Evolutionary conservation across 2,113 vertebrate genomes (phyloP), one percentile per base, ranked within the genome.

Genomic region (Mesocricetus auratus): DNA sequence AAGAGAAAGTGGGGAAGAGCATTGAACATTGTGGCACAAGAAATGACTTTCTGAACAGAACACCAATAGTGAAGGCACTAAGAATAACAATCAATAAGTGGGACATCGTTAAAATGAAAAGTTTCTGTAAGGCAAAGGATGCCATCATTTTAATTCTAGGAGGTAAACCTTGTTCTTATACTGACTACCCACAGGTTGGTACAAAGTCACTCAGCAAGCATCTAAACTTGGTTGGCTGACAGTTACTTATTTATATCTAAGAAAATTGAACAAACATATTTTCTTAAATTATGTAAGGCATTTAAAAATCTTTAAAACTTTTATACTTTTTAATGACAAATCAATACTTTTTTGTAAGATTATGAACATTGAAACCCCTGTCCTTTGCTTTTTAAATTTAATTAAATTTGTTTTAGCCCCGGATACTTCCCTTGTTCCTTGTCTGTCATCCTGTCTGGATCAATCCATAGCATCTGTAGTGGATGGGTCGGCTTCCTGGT

Each of bases 391-490:
- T 42, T 17, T 36, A 19, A 31, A 11, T 39, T 50, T 45, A 45
- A 22, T 64, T 11, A 83, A 69, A n/a, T 86, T 9, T 29, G 9
- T 64, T 91, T 47, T 42, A 45, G 8, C n/a, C n/a, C 66, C 88
- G 68, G 21, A 26, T 69, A 24, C 68, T 90, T 75, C 26, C 33
- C 29, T 36, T 77, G 39, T 11, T 79, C 4, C 13, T 69, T 42
- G 50, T 97, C 58, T 50, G 3, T 94, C 77, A 74, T 89, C 10
- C 60, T 91, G 47, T 93, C 77, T 19, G 56, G n/a, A 87, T 95
- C 86, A 88, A 36, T n/a, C 15, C 13, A 79, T 7, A 6, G 31
- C 33, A 29, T 62, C 47, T 85, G 22, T 96, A 75, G 58, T 77
- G 90, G 42, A 81, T 77, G 81, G 10, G 31, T 19, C 1, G 89